Base-by-base conservation (phyloP, 2,888 invertebrate genomes). In the Cataglyphis cursor region DNA sequence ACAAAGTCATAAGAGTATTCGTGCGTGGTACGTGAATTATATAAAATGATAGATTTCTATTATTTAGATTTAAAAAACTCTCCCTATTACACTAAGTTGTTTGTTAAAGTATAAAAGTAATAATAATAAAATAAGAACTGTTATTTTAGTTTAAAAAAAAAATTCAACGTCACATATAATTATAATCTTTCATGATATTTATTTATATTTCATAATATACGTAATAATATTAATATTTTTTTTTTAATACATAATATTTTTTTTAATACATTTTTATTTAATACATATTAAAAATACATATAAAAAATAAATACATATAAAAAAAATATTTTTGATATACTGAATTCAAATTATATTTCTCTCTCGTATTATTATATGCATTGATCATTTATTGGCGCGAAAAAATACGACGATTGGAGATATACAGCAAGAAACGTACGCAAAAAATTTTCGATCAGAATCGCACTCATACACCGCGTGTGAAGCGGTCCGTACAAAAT, bases 1-100 rank as follows among this genome's bases (percentile, higher is more conserved):
- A 88, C 85, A 3, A 38, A 74, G 80, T 83, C 81, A 83, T 65
- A 84, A 86, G 72, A 86, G 84, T 80, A 84, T 74, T 70, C 80
- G 73, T 83, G 83, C 83, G 68, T 70, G 81, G 51, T 0, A 10
- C 24, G 51, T 12, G 41, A 24, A 21, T 24, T 8, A 35, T n/a
- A 73, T 74, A 82, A 85, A 74, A 81, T 74, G 80, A 83, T 68
- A 68, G 44, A 78, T 65, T 83, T 74, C n/a, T n/a, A n/a, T 75
- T 38, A 51, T 41, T 41, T 35, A 12, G 35, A 1, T 8, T 12
- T 2, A 15, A 12, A 74, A 54, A 75, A 61, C 12, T 44, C 48
- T 21, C 4, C 4, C 3, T 35, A 1, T 59, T 41, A 8, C n/a
- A 18, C n/a, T 28, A 31, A 59, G 15, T 44, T 61, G 28, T 44